Base-by-base conservation (phyloP, 2,113 vertebrate species). In the Campylomormyrus numenius region DNA sequence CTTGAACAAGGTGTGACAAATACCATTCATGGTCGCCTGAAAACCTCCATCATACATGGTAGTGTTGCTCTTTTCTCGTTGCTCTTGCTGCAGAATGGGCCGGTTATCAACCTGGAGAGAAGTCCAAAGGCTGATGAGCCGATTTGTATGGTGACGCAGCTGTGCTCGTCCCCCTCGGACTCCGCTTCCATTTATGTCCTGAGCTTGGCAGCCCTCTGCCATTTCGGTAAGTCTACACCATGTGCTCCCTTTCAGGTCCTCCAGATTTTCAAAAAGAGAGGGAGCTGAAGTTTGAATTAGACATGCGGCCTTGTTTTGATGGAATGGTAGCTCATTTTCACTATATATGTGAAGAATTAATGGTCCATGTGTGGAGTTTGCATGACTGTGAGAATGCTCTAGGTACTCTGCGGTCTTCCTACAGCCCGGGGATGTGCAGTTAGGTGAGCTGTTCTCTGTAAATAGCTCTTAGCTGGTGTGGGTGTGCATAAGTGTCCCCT, bases 111-210 rank as follows among this genome's bases (percentile, higher is more conserved):
- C 93, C 95, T 94, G 94, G 94, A 93, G 92, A 94, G 92, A 95
- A 93, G 91, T 94, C 93, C 88, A 94, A 95, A 93, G 94, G 94
- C 93, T 94, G 95, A 96, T 94, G 95, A 94, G 91, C 92, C 94
- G 92, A 95, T 90, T 91, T 45, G 84, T 85, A 58, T 89, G 85
- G 93, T 90, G 88, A 91, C 91, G 90, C 89, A 91, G 88, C 92
- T 58, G 89, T 62, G 88, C 88, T 88, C 90, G 49, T 91, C 88
- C 89, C 87, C 45, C 92, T 87, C 90, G 52, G 70, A 88, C 89
- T 62, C 85, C 90, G 80, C 74, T 93, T 91, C 88, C 94, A 94
- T 96, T 92, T 93, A 95, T 95, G 95, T 91, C 94, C 94, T 93
- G 93, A 92, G 90, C 93, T 91, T 92, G 90, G 88, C 90, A 91